Conservation (phyloP, 1,140 invertebrate genomes). For the Triops longicaudatus region DNA sequence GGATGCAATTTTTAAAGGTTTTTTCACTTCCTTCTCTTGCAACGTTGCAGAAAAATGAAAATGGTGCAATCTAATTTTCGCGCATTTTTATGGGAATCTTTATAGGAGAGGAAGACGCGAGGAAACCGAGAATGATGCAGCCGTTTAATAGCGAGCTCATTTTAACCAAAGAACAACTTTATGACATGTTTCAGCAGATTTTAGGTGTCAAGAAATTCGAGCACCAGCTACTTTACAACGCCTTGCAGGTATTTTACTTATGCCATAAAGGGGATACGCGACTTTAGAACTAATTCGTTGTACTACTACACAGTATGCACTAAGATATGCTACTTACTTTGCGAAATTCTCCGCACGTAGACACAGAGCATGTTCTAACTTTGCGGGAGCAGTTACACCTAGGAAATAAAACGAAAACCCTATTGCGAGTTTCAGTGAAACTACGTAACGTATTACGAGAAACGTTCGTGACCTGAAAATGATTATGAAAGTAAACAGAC, state of each 20-base stretch:
- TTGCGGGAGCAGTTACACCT: too few species aligned
- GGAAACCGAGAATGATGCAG: constrained; percentile 73
- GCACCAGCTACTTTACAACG: constrained; percentile 98
- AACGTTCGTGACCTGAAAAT: too few species aligned
- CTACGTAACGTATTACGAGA: too few species aligned
- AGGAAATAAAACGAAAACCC: too few species aligned
- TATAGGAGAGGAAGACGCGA: constrained; percentile 73
- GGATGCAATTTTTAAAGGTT: constrained; percentile 95
- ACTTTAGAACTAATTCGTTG: background rate
- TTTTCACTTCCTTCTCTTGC: constrained; percentile 24
- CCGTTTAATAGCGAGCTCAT: constrained; percentile 84
- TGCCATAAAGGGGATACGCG: constrained; percentile 16
- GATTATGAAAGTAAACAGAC: too few species aligned
- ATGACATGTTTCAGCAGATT: constrained; percentile 99
- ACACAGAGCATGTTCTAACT: too few species aligned
- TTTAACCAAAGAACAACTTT: constrained; percentile 91
- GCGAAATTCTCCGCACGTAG: background rate
- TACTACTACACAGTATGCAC: background rate
- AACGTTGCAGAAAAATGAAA: background rate
- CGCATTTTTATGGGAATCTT: background rate
- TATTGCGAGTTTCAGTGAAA: too few species aligned
- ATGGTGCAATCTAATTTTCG: background rate
- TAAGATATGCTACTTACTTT: background rate
- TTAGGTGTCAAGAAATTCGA: constrained; percentile 98
- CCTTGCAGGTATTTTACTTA: constrained; percentile 67